Conservation (phyloP, 1,140 invertebrate species). For the Pemphigus obesinymphae region DNA sequence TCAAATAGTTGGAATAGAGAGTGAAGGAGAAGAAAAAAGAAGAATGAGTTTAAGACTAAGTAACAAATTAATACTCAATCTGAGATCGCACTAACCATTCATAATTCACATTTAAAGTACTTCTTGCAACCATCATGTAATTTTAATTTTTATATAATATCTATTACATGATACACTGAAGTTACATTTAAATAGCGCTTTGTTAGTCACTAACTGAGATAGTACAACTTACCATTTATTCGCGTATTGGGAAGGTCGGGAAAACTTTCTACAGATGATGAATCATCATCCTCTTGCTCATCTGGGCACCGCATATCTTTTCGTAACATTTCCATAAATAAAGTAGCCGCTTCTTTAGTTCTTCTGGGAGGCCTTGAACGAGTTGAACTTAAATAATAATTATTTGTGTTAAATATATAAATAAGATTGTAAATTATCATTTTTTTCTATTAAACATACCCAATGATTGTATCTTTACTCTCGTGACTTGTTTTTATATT, state of each 20-base stretch:
- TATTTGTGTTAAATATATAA: background rate
- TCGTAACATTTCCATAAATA: constrained; percentile 70
- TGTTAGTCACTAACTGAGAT: no score
- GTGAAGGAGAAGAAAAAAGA: no score
- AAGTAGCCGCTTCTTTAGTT: constrained; percentile 69
- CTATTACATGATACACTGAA: no score
- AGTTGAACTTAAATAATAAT: constrained; percentile 39
- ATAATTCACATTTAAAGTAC: no score
- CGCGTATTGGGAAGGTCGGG: constrained; percentile 63
- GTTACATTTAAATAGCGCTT: no score
- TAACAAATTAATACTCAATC: no score
- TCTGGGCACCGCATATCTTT: constrained; percentile 59
- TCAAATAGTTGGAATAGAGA: no score
- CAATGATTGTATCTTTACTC: background rate
- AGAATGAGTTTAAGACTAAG: no score
- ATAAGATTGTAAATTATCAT: background rate
- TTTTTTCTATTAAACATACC: background rate
- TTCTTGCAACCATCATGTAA: no score
- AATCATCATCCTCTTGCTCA: constrained; percentile 58
- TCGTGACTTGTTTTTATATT: background rate
- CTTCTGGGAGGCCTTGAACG: constrained; percentile 59
- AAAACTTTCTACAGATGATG: constrained; percentile 61
- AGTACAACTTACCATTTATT: constrained; percentile 51
- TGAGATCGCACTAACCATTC: no score
- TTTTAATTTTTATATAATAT: no score